phyloP scores from a whole-genome alignment of 2,888 invertebrate genomes.

The Athalia cordata region DNA sequence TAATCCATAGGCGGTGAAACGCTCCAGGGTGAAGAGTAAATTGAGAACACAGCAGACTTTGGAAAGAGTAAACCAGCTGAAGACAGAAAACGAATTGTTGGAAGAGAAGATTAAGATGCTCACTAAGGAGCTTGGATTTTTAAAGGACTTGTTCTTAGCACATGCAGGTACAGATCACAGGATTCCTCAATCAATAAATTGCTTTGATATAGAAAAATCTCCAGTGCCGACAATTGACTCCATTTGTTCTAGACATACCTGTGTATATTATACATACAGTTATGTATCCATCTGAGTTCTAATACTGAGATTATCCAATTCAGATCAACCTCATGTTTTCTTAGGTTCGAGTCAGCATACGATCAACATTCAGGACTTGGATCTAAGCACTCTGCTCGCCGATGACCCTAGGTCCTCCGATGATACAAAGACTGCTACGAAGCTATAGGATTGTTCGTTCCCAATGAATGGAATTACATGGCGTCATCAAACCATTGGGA shows the following conservation, averaged over 20 bases:
- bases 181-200: no score
- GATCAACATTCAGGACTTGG: conserved; percentile 66
- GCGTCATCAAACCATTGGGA: conserved; percentile 24
- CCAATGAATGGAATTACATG: conserved; percentile 45
- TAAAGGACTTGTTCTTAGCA: conserved; percentile 88
- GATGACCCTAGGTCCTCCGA: conserved; percentile 62
- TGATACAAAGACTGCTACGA: conserved; percentile 54
- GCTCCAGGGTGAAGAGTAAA: conserved; percentile 86
- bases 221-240: no score
- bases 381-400: conserved; percentile 67
- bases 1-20: conserved; percentile 83
- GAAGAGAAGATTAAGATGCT: conserved; percentile 88
- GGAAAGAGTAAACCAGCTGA: conserved; percentile 83
- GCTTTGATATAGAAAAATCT: background rate
- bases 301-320: background rate
- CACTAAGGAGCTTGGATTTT: conserved; percentile 86
- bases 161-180: conserved; percentile 80
- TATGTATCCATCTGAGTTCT: background rate
- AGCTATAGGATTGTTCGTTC: conserved; percentile 54
- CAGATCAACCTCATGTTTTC: background rate
- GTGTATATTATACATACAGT: background rate
- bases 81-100: conserved; percentile 86
- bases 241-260: background rate
- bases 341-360: conserved; percentile 68
- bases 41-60: conserved; percentile 86